Evolutionary conservation across 2,888 invertebrate species (phyloP).

Genomic region (Trichopoda pennipes): DNA sequence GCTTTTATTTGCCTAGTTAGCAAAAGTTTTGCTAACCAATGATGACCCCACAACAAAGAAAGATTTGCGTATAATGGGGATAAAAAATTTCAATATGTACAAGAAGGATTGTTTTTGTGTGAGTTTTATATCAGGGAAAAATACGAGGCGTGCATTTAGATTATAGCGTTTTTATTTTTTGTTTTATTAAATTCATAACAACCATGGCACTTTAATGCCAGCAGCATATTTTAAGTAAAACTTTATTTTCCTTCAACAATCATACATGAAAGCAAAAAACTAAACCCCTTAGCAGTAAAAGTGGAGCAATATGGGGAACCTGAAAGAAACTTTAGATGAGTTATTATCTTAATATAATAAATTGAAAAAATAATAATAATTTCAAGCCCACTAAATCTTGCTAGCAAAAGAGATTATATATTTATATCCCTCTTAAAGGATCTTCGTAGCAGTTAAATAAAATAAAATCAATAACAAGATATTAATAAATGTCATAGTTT

Average conservation of each 20-base stretch:
- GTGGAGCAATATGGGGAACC: neutral
- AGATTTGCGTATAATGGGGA: slow-evolving; percentile 19
- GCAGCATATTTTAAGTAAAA: neutral
- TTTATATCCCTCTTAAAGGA: neutral
- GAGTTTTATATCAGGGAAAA: neutral
- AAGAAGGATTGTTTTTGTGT: neutral
- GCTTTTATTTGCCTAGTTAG: neutral
- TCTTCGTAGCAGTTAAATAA: too few relatives aligned
- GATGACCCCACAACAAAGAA: slow-evolving; percentile 16
- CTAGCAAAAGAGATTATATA: neutral
- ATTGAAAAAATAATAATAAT: slow-evolving; percentile 21
- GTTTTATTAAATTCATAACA: slow-evolving; percentile 6
- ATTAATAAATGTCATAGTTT: slow-evolving; percentile 37
- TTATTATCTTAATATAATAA: slow-evolving; percentile 38
- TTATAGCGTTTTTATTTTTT: neutral
- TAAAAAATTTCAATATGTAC: slow-evolving; percentile 6
- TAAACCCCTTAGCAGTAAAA: neutral
- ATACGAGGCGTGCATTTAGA: neutral
- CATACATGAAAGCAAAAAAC: neutral
- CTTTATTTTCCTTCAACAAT: slow-evolving; percentile 1
- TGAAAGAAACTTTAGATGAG: slow-evolving; percentile 4
- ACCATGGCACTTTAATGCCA: neutral
- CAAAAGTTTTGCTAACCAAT: neutral
- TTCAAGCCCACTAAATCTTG: slow-evolving; percentile 18
- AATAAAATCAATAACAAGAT: neutral